Percentiles rank a stretch among this genome's conserved stretches.
phyloP scores from a whole-genome alignment of 2,113 vertebrate species.

The Cottus gobio region DNA sequence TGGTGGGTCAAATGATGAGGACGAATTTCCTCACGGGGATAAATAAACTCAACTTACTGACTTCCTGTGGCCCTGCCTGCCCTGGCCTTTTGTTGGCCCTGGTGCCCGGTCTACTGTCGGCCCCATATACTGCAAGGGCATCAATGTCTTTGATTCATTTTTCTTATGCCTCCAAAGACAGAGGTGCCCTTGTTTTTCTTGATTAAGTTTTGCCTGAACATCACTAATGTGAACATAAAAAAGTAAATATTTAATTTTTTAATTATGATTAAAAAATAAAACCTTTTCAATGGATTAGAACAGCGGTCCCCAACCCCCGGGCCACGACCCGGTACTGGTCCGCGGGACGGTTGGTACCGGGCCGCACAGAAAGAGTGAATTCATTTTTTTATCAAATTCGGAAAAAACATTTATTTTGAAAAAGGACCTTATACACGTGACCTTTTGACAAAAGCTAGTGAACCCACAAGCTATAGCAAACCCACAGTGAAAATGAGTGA shows the following conservation, averaged over 20 bases:
- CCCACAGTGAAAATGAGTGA: too few species aligned
- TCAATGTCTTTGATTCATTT: background rate
- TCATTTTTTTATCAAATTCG: too few species aligned
- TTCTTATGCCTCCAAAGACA: background rate
- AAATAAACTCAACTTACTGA: constrained; percentile 30
- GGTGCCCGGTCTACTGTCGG: background rate
- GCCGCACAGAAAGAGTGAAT: too few species aligned
- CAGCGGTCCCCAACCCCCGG: too few species aligned
- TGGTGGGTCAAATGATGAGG: constrained; percentile 40
- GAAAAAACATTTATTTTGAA: too few species aligned
- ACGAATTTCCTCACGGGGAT: constrained; percentile 44
- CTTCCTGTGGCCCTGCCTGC: background rate
- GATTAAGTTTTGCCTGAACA: background rate
- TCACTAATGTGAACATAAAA: background rate
- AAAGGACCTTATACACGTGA: too few species aligned
- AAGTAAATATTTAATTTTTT: background rate
- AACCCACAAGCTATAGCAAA: too few species aligned
- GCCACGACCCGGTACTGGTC: too few species aligned
- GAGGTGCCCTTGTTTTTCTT: constrained; percentile 2
- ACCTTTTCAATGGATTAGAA: background rate
- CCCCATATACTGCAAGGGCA: background rate
- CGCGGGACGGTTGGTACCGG: too few species aligned
- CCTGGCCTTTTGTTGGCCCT: background rate
- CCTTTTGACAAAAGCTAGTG: too few species aligned
- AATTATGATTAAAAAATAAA: background rate